phyloP scores from a whole-genome alignment of 2,113 vertebrate species.

The Tachysurus vachellii region DNA sequence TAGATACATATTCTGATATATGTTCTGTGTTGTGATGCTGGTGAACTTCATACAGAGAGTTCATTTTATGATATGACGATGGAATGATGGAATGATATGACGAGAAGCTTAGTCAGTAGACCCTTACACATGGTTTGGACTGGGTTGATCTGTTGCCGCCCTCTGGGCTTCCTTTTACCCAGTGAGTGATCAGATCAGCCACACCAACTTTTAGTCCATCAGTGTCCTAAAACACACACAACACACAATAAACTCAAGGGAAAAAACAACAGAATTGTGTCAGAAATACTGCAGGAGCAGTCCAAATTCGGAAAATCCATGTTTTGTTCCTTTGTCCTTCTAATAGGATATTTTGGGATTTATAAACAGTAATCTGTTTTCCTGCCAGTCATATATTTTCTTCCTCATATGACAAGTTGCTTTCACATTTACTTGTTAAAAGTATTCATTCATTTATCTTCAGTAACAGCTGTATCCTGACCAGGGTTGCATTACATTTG shows the following conservation, averaged over 20 bases:
- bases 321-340: not conserved
- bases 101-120: not conserved
- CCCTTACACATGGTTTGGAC: conserved; percentile 68
- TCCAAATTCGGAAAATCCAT: not conserved
- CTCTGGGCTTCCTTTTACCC: conserved; percentile 73
- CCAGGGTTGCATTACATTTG: not conserved
- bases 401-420: not conserved
- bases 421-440: not conserved
- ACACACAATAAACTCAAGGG: not conserved
- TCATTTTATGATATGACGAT: not conserved
- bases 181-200: conserved; percentile 74
- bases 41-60: not conserved
- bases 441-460: not conserved
- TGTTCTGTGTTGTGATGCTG: not conserved
- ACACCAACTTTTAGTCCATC: conserved; percentile 78
- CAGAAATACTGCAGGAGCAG: not conserved
- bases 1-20: not conserved
- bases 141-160: conserved; percentile 49
- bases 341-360: not conserved
- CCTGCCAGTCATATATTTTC: not conserved
- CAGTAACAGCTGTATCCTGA: not conserved
- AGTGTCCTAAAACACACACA: conserved; percentile 66
- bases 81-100: not conserved
- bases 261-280: not conserved
- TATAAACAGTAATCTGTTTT: not conserved